Conservation (phyloP, 2,113 vertebrate species). For the Burhinus oedicnemus region DNA sequence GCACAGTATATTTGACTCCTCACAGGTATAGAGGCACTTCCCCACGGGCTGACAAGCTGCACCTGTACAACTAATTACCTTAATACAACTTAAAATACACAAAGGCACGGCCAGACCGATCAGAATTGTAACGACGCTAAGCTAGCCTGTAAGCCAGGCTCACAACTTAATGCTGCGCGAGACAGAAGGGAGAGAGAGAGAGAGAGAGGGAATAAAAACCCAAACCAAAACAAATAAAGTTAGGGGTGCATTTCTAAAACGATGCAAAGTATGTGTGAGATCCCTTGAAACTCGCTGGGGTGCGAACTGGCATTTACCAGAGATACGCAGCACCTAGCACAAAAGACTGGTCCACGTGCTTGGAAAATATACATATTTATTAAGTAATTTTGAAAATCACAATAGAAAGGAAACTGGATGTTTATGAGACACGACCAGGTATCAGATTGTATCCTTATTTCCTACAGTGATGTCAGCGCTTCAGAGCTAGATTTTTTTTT, state of each 20-base stretch:
- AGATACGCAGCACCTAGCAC: background rate
- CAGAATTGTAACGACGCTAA: background rate
- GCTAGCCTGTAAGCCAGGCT: background rate
- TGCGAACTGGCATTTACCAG: background rate
- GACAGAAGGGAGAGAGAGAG: accelerated
- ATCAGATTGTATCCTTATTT: background rate
- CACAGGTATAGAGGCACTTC: background rate
- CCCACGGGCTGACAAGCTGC: background rate
- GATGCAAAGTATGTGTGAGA: background rate
- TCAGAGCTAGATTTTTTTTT: background rate
- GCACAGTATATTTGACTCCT: accelerated
- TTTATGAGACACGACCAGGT: background rate
- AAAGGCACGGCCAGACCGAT: background rate
- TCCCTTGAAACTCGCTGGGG: background rate
- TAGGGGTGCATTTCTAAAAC: background rate
- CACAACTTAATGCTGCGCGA: background rate
- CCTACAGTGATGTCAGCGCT: background rate
- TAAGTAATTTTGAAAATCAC: background rate
- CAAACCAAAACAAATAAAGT: background rate
- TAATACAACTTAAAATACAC: background rate
- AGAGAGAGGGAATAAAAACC: background rate
- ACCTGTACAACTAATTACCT: background rate
- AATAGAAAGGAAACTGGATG: background rate
- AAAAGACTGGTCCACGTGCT: background rate
- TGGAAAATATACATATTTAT: background rate